phyloP scores from a whole-genome alignment of 2,888 invertebrate species.

The Pyrgus malvae region DNA sequence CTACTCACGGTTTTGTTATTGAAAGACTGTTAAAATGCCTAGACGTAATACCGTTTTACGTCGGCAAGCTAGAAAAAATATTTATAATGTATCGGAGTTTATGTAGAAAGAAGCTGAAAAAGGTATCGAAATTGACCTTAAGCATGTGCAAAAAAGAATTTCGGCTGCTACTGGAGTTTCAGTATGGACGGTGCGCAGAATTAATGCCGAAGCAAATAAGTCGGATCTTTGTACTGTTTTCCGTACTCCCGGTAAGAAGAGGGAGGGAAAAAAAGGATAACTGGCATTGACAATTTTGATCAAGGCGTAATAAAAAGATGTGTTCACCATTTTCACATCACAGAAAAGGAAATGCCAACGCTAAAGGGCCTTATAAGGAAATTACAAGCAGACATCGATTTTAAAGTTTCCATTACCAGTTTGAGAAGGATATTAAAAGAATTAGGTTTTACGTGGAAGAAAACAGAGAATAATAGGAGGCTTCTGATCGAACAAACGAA shows the following conservation, averaged over 20 bases:
- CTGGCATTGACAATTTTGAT: background rate
- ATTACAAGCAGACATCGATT: background rate
- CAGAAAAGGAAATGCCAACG: background rate
- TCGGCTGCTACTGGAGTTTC: conserved; percentile 16
- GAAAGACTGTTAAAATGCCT: conserved; percentile 1
- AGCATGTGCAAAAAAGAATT: conserved; percentile 18
- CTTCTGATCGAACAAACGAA: too few species aligned
- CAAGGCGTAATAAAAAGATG: background rate
- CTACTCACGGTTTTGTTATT: too few species aligned
- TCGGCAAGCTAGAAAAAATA: conserved; percentile 6
- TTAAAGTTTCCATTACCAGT: too few species aligned
- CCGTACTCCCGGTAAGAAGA: too few species aligned
- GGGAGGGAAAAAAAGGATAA: background rate
- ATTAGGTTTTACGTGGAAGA: too few species aligned
- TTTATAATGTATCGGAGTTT: conserved; percentile 10
- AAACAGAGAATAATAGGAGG: too few species aligned
- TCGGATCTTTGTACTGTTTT: too few species aligned
- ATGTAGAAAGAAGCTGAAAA: conserved; percentile 12
- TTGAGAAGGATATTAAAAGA: too few species aligned
- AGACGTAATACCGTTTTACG: conserved; percentile 7
- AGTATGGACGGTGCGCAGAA: background rate
- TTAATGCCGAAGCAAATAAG: too few species aligned
- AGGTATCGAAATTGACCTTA: conserved; percentile 12
- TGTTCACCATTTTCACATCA: background rate
- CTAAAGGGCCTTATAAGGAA: background rate